Base-by-base conservation (phyloP, 2,113 vertebrate genomes). In the Gymnogyps californianus region DNA sequence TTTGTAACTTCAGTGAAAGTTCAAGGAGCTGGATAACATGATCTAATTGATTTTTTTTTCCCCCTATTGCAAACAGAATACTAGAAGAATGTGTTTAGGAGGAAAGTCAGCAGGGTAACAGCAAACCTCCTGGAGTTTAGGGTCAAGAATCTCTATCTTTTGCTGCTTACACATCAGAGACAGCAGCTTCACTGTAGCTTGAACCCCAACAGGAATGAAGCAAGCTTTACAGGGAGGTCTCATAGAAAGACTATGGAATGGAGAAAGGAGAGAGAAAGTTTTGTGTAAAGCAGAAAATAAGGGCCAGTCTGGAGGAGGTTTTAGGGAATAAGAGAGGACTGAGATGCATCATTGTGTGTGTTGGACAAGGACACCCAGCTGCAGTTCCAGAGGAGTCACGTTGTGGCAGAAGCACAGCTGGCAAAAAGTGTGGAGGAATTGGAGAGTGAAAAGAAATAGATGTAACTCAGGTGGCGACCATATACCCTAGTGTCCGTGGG, bases 401-500 rank as follows among this genome's bases (percentile, higher is more conserved):
- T 2, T 40, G 34, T 47, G 38, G 47, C 22, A 42, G 58, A 64
- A 42, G 18, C 20, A 38, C 6, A 69, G 8, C 32, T 66, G 36
- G 15, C 7, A 67, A 72, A 77, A 51, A 11, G 2, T 42, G 15
- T 13, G 12, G 32, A 69, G 18, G 10, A 77, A 13, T 2, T 51
- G 25, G 20, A 67, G 16, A 36, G 7, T 40, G 19, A 51, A 61
- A 66, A 84, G 14, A 64, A 57, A 40, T 3, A 49, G 6, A 11
- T 24, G 6, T 28, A 74, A 47, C 7, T 69, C 38, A 59, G 58
- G 40, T 67, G 32, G 15, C 44, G 34, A 44, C 8, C 65, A 20
- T 7, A 11, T 29, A 42, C 4, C n/a, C 13, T n/a, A 0, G 0
- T 16, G 55, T 31, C 31, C 57, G 47, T 5, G 29, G 26, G 20